Conservation (phyloP, 2,888 invertebrate genomes). For the Nomada flava region DNA sequence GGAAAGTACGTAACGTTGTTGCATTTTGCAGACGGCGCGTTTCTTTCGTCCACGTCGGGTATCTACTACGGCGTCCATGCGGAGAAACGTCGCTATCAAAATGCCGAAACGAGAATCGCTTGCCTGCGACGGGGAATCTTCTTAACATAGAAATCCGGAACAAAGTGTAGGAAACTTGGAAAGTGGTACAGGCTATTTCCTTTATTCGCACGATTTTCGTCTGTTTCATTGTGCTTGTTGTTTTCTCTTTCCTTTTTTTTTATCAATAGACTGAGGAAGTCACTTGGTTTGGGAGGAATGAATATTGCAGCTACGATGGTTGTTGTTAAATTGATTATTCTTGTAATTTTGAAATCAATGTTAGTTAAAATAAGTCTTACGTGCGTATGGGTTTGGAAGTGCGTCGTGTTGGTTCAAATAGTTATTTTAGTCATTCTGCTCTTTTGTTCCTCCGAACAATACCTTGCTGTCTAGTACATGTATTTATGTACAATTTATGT, state of each 20-base stretch:
- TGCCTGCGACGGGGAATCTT: not conserved
- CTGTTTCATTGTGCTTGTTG: not conserved
- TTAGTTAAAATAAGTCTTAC: too few species aligned
- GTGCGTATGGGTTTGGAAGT: too few species aligned
- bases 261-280: not conserved
- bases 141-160: not conserved
- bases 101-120: constrained; percentile 14
- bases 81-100: not conserved
- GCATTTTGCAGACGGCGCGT: constrained; percentile 52
- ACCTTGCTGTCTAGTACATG: too few species aligned
- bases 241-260: not conserved
- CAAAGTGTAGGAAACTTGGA: constrained; percentile 1
- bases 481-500: too few species aligned
- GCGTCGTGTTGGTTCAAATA: too few species aligned
- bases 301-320: not conserved
- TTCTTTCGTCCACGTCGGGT: constrained; percentile 8
- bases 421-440: too few species aligned
- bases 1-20: constrained; percentile 31
- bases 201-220: too few species aligned
- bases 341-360: too few species aligned
- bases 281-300: not conserved
- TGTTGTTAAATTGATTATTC: too few species aligned
- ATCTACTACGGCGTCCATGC: not conserved
- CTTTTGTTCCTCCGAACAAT: too few species aligned
- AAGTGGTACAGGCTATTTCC: not conserved